Evolutionary conservation across 2,113 vertebrate species (phyloP), one percentile per base, ranked within the genome.

Genomic region (Phalacrocorax pelagicus): DNA sequence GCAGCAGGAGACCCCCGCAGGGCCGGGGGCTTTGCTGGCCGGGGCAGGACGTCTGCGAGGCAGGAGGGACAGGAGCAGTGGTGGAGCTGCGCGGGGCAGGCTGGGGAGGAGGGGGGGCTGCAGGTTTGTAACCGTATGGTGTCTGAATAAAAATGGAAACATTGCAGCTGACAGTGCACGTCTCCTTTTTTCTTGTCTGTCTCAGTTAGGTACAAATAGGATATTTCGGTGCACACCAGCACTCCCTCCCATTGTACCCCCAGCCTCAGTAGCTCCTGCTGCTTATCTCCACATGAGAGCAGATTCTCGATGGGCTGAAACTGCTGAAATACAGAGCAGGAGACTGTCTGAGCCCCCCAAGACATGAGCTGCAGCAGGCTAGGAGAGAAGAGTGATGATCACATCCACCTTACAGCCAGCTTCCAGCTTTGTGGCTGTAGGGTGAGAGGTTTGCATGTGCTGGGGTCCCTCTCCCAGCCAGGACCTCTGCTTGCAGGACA

Each of bases 371-470:
- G 61, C 52, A 57, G 29, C 34, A 36, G 36, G 14, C 7, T 30
- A 9, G 65, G 55, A 67, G 23, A 36, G 54, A 61, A 15, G 20
- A 44, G 67, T 1, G 27, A 34, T 17, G 32, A 30, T 22, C 59
- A 9, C 42, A 29, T 38, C n/a, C 42, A 24, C 18, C 17, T 75
- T 6, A n/a, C 6, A 38, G 59, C 27, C 1, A 3, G 3, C 32
- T 32, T 20, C 78, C 77, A 61, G 63, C 59, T 65, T 15, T 38
- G 36, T 77, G 73, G 51, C 59, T 61, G 18, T 15, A 10, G n/a
- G 30, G 7, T 42, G 81, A 30, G 57, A 67, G 1, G 1, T 57
- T 14, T 40, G 23, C 55, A 15, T 0, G 0, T 32, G 55, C 10
- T 8, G 11, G 46, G 44, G 26, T n/a, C 61, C 38, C 42, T 61